A percentile compares a stretch with the other conserved stretches of the same genome.
Evolutionary conservation across 2,113 vertebrate genomes (phyloP).

Genomic region (Poecilia latipinna): DNA sequence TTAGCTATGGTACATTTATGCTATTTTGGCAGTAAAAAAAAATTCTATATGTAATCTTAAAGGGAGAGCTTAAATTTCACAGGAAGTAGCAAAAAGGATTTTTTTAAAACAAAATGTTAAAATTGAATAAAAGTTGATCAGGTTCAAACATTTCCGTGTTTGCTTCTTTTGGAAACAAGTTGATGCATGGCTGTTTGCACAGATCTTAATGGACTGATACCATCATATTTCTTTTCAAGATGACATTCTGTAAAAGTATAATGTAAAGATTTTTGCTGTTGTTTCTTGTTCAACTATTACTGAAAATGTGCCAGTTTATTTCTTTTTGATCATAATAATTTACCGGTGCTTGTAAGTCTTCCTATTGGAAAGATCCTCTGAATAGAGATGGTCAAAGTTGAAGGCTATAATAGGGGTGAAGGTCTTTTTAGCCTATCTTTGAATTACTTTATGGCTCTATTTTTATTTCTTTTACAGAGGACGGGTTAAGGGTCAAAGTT

Average conservation of each 20-base stretch:
- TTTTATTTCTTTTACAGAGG: conserved; percentile 52
- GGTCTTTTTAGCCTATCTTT: conserved; percentile 36
- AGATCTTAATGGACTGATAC: neutral
- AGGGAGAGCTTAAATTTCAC: neutral
- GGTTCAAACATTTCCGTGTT: neutral
- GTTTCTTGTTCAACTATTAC: neutral
- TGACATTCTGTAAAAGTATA: too few species aligned
- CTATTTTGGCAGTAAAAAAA: neutral
- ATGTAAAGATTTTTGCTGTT: neutral
- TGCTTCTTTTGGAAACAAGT: neutral
- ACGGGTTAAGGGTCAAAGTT: conserved; percentile 61
- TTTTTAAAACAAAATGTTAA: neutral
- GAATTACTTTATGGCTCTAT: conserved; percentile 69
- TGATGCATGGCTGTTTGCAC: neutral
- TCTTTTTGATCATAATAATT: neutral
- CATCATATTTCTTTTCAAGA: neutral
- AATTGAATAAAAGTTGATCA: neutral
- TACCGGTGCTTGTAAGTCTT: neutral
- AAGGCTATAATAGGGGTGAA: conserved; percentile 39
- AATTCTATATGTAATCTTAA: neutral
- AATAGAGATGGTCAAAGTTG: conserved; percentile 27
- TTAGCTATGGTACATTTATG: neutral
- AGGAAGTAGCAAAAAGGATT: neutral
- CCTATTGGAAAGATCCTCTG: conserved; percentile 6
- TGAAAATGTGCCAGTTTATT: neutral